A percentile compares a stretch with the other conserved stretches of the same genome.
These are phyloP conservation scores for Aurelia aurita complex sp. Pacific DNA, from an alignment of 30 jellyfish, hydroid and myxozoan genomes.

Conservation along the genomic window DNA sequence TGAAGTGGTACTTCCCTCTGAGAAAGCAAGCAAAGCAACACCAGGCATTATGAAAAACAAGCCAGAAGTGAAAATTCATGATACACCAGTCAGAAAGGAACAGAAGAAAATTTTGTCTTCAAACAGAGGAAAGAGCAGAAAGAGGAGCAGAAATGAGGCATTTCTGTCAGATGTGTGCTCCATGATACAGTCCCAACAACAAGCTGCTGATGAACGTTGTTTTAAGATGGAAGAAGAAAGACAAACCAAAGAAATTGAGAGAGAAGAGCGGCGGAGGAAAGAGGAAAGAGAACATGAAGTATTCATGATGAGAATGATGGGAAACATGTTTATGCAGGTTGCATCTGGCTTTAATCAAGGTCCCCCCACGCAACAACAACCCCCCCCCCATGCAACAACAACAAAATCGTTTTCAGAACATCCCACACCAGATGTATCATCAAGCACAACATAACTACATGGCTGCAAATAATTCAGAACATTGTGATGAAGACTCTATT, in stretches of 20 bases:
- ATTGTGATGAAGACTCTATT: too few relatives aligned
- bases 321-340: conserved; percentile 35
- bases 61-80: not conserved
- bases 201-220: conserved; percentile 41
- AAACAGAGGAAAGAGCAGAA: conserved; percentile 12
- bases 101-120: not conserved
- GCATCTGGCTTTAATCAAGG: not conserved
- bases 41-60: not conserved
- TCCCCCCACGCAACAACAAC: too few relatives aligned
- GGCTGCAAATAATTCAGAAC: too few relatives aligned
- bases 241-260: not conserved
- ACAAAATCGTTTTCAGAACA: too few relatives aligned
- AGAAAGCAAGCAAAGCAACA: not conserved
- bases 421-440: too few relatives aligned
- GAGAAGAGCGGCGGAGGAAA: conserved; percentile 25
- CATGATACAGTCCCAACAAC: conserved; percentile 22
- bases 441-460: too few relatives aligned
- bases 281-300: conserved; percentile 45
- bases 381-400: too few relatives aligned
- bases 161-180: conserved; percentile 9
- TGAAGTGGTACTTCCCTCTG: not conserved
- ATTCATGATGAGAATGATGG: conserved; percentile 59
- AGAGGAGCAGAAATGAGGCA: conserved; percentile 53
- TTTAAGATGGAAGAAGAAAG: conserved; percentile 36
- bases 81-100: not conserved